Conservation (phyloP, 37 sponge, comb jelly and placozoan species). For the Chondrilla cf. caribensis region DNA sequence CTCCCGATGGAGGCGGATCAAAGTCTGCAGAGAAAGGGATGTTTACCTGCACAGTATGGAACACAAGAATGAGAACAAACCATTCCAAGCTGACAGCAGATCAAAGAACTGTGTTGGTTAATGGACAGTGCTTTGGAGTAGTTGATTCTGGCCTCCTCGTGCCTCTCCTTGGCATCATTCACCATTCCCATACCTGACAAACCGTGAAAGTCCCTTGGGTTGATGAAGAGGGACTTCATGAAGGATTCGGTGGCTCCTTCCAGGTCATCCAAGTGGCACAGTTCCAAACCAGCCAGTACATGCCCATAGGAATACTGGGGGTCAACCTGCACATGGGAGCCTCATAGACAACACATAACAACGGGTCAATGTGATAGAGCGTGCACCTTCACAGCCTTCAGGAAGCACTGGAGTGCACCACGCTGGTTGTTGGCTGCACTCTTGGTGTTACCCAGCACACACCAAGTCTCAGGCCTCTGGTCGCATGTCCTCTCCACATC, state of each 20-base stretch:
- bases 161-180: constrained; percentile 82
- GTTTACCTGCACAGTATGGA: too few relatives aligned
- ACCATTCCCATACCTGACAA: constrained; percentile 91
- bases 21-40: constrained; percentile 9
- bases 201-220: constrained; percentile 52
- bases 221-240: constrained; percentile 54
- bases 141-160: constrained; percentile 59
- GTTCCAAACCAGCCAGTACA: constrained; percentile 88
- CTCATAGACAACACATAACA: not conserved
- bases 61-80: constrained; percentile 33
- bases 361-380: not conserved
- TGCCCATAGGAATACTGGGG: constrained; percentile 77
- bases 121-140: constrained; percentile 65
- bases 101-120: constrained; percentile 71
- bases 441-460: constrained; percentile 82
- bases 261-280: constrained; percentile 64
- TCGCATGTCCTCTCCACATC: constrained; percentile 53
- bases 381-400: constrained; percentile 71
- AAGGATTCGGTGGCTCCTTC: constrained; percentile 74
- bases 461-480: constrained; percentile 62
- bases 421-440: constrained; percentile 79
- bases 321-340: constrained; percentile 26
- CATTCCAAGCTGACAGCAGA: constrained; percentile 77
- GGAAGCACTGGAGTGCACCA: constrained; percentile 81
- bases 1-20: constrained; percentile 9